phyloP scores from a whole-genome alignment of 1,140 invertebrate species.

The Drosophila melanogaster region Release_6_plus_ISO1_MT NC_004354.4:21230001-21230500 shows the following conservation, averaged over 20 bases:
- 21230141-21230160: not conserved
- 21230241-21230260: slow-evolving; percentile 1
- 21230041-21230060: too few relatives aligned
- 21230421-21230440: slow-evolving; percentile 43
- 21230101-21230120: too few relatives aligned
- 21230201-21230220: not conserved
- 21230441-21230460: slow-evolving; percentile 49
- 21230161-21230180: not conserved
- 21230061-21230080: too few relatives aligned
- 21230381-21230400: slow-evolving; percentile 79
- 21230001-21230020: too few relatives aligned
- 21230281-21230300: not conserved
- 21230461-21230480: slow-evolving; percentile 3
- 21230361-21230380: slow-evolving; percentile 63
- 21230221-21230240: not conserved
- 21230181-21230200: not conserved
- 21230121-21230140: not conserved
- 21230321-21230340: slow-evolving; percentile 30
- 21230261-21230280: slow-evolving; percentile 2
- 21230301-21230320: slow-evolving; percentile 24
- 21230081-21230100: too few relatives aligned
- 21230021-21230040: too few relatives aligned
- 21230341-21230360: slow-evolving; percentile 17
- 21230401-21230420: slow-evolving; percentile 44
- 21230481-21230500: slow-evolving; percentile 47